Evolutionary conservation across 2,797 vertebrate genomes (phyloP).

Genomic region (Brachyalestes nurse): DNA sequence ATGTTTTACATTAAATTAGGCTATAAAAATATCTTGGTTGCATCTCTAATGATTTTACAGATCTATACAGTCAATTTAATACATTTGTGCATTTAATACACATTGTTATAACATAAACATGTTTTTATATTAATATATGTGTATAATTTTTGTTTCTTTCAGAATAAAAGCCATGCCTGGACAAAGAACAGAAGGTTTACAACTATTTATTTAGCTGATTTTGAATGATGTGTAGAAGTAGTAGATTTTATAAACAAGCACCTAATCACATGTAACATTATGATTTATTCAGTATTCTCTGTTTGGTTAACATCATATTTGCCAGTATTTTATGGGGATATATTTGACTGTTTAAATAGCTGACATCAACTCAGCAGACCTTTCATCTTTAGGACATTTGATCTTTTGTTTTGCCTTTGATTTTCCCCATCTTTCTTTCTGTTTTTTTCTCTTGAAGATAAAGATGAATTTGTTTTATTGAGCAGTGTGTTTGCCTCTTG

Average conservation of each 20-base stretch:
- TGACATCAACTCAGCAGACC: not conserved
- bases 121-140: not conserved
- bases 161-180: conserved; percentile 69
- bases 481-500: not conserved
- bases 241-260: conserved; percentile 44
- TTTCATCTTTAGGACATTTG: not conserved
- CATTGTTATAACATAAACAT: not conserved
- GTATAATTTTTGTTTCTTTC: conserved; percentile 50
- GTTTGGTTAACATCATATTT: conserved; percentile 24
- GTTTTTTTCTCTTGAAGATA: not conserved
- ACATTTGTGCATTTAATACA: not conserved
- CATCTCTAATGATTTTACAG: not conserved
- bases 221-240: conserved; percentile 33
- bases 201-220: conserved; percentile 31
- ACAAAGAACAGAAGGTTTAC: conserved; percentile 37
- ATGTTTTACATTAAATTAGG: not conserved
- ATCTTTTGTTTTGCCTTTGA: not conserved
- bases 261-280: conserved; percentile 12
- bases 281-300: conserved; percentile 10
- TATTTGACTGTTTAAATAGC: not conserved
- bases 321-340: not conserved
- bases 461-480: not conserved
- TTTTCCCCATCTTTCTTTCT: not conserved
- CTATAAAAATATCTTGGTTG: not conserved
- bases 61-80: not conserved